Evolutionary conservation across 2,797 vertebrate genomes (phyloP), one percentile per base, ranked within the genome.

Genomic region (Knipowitschia caucasica): DNA sequence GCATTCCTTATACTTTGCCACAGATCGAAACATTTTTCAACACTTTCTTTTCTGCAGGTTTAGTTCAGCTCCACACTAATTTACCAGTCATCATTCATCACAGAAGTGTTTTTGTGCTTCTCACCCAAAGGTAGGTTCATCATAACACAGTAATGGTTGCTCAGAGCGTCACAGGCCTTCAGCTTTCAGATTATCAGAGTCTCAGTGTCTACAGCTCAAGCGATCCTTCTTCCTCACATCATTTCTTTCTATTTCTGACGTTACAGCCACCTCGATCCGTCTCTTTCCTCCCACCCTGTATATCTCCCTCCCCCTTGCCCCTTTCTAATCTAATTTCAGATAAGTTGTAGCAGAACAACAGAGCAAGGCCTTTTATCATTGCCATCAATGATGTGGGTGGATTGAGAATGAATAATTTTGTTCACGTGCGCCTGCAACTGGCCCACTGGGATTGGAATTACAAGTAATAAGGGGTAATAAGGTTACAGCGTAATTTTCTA

Each of bases 241-340:
- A 83, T 75, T 83, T 72, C 65, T 80, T 72, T 68, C 71, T 62
- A 76, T 82, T 78, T 75, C 76, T 81, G 75, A 74, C 67, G 80
- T 62, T 78, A 42, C 70, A 70, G 59, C 67, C 76, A 78, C 81
- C 74, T 83, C 76, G 53, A 82, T 83, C 84, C 39, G 71, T 86
- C 86, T 83, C 78, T 85, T 85, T 81, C 81, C 82, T 78, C 83
- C 83, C 78, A 86, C 84, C 78, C 66, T 67, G 78, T 75, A 74
- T 75, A 74, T 54, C 59, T 64, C 69, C 78, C 77, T 80, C 81
- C 82, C 71, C 63, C 71, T 71, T 71, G 57, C 76, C 79, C 56
- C 73, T 80, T 84, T 86, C 75, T 86, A 86, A 86, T 87, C 78
- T 88, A 85, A 90, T 90, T 85, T 86, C 80, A 87, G 82, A 86